Evolutionary conservation across 1,140 invertebrate genomes (phyloP).

Genomic region (Schlechtendalia chinensis): DNA sequence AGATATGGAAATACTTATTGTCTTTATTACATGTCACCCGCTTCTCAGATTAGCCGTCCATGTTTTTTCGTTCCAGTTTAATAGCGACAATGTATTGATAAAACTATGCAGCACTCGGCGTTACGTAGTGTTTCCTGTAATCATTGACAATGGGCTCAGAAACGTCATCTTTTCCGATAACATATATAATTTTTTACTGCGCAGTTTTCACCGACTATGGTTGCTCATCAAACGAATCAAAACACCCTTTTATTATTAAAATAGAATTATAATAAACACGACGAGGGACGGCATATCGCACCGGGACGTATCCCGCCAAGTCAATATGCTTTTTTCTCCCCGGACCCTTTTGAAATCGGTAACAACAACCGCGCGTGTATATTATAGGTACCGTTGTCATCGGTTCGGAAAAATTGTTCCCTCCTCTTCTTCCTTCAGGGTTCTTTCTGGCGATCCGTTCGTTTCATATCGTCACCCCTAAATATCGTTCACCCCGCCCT

Average conservation of each 20-base stretch:
- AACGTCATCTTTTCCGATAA: too few relatives aligned
- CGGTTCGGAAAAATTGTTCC: background rate
- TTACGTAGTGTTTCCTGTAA: too few relatives aligned
- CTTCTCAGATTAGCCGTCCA: too few relatives aligned
- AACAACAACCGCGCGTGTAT: background rate
- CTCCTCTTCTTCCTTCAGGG: background rate
- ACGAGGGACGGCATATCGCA: background rate
- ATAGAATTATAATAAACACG: conserved; percentile 28
- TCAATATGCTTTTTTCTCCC: conserved; percentile 24
- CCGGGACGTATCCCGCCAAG: conserved; percentile 16
- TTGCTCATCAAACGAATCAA: conserved; percentile 28
- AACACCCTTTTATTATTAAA: conserved; percentile 43
- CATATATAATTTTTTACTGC: background rate
- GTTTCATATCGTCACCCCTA: conserved; percentile 15
- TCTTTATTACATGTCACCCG: too few relatives aligned
- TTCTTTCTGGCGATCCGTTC: background rate
- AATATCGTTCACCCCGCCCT: background rate
- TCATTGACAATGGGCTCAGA: too few relatives aligned
- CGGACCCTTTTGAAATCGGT: conserved; percentile 29
- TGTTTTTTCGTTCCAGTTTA: too few relatives aligned
- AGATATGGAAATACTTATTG: too few relatives aligned
- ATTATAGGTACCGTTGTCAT: background rate
- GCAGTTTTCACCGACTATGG: background rate
- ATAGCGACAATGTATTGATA: too few relatives aligned
- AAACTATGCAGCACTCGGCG: too few relatives aligned